These are phyloP conservation scores for Stichodactyla mertensii DNA, from an alignment of 64 coral and sea anemone species.

Conservation along the genomic window DNA sequence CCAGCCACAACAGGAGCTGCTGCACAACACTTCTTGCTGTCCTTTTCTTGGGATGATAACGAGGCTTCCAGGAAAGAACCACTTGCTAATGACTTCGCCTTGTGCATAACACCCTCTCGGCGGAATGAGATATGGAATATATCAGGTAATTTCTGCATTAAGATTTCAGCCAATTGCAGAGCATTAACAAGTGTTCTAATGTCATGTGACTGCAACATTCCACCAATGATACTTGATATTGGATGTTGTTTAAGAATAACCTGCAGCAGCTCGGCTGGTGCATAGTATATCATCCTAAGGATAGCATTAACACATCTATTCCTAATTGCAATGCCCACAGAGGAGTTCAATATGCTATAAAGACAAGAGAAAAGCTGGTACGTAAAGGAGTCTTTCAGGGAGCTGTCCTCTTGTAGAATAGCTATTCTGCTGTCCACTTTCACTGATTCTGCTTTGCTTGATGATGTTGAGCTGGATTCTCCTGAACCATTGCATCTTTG, in stretches of 20 bases:
- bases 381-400: conserved; percentile 67
- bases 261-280: conserved; percentile 80
- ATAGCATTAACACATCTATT: conserved; percentile 91
- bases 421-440: conserved; percentile 79
- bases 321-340: conserved; percentile 84
- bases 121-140: conserved; percentile 91
- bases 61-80: conserved; percentile 50
- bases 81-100: conserved; percentile 77
- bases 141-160: conserved; percentile 98
- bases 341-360: conserved; percentile 95
- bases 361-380: conserved; percentile 78
- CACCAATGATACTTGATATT: conserved; percentile 90
- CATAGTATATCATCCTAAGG: conserved; percentile 87
- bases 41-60: conserved; percentile 26
- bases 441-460: conserved; percentile 34
- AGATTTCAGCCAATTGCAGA: conserved; percentile 95
- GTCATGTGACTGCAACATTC: conserved; percentile 93
- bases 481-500: conserved; percentile 71
- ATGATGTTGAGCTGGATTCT: conserved; percentile 48
- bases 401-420: conserved; percentile 71
- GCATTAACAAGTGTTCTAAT: conserved; percentile 89
- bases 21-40: conserved; percentile 28
- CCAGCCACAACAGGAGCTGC: conserved; percentile 33
- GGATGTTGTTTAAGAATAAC: conserved; percentile 84
- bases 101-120: conserved; percentile 97